phyloP scores from a whole-genome alignment of 2,797 vertebrate species.

The Manis crassicaudata region DNA sequence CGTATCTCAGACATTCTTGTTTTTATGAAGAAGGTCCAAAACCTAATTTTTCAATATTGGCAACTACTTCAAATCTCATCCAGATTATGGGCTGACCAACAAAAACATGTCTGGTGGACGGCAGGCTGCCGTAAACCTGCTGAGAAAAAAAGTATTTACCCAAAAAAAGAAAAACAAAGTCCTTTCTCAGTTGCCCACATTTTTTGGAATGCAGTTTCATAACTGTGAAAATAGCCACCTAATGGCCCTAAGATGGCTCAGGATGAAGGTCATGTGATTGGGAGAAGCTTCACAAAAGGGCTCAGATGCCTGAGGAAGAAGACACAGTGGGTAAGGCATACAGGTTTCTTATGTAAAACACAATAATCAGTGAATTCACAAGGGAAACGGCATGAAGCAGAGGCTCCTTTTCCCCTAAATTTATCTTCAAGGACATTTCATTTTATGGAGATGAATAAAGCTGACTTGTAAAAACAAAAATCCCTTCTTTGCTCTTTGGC shows the following conservation, averaged over 20 bases:
- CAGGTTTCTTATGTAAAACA: slow-evolving; percentile 50
- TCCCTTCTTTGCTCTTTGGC: slow-evolving; percentile 78
- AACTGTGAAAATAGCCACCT: neutral
- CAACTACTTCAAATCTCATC: neutral
- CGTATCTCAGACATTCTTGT: neutral
- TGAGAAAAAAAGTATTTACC: slow-evolving; percentile 64
- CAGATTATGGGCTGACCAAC: neutral
- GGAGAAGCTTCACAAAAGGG: neutral
- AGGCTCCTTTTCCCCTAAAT: neutral
- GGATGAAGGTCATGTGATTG: neutral
- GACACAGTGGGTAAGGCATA: neutral
- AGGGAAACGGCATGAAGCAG: neutral
- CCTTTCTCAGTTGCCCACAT: neutral
- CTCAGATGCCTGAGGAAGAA: neutral
- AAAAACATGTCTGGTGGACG: neutral
- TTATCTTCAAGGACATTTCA: slow-evolving; percentile 46
- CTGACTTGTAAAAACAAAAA: slow-evolving; percentile 46
- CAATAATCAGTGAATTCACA: neutral
- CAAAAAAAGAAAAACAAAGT: neutral
- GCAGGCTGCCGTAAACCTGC: neutral
- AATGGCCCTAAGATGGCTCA: neutral
- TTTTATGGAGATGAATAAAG: slow-evolving; percentile 56
- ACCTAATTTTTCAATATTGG: neutral
- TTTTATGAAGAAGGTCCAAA: neutral
- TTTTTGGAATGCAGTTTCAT: neutral